Percentiles rank a stretch among this genome's conserved stretches.
These are phyloP conservation scores for Micoletzkya japonica DNA, from an alignment of 2,888 invertebrate genomes.

Conservation along the genomic window DNA sequence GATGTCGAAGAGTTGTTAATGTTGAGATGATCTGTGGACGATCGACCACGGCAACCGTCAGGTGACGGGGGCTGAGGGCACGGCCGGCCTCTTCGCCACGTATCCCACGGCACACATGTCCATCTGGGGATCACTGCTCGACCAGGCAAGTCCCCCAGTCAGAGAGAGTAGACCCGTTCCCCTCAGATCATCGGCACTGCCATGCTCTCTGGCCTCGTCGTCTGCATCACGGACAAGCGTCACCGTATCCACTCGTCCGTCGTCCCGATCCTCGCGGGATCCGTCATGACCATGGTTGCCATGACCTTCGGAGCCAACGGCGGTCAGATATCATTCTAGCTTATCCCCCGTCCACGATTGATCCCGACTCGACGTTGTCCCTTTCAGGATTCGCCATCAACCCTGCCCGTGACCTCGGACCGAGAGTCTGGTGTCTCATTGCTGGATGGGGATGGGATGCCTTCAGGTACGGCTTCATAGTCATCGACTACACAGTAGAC, in stretches of 20 bases:
- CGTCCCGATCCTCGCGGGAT: slow-evolving; percentile 57
- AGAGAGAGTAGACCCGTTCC: background rate
- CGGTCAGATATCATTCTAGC: slow-evolving; percentile 45
- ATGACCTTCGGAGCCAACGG: slow-evolving; percentile 69
- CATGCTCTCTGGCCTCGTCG: slow-evolving; percentile 55
- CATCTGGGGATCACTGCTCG: slow-evolving; percentile 66
- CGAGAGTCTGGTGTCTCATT: slow-evolving; percentile 57
- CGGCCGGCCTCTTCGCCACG: slow-evolving; percentile 70
- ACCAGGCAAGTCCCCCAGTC: slow-evolving; percentile 66
- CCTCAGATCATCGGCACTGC: slow-evolving; percentile 62
- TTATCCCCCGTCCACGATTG: background rate
- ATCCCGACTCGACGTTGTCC: slow-evolving; percentile 2
- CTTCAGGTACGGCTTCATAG: slow-evolving; percentile 46
- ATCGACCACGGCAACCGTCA: slow-evolving; percentile 64
- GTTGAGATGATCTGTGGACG: slow-evolving; percentile 61
- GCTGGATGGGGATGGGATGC: slow-evolving; percentile 59
- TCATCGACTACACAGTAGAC: background rate
- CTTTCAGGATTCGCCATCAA: slow-evolving; percentile 69
- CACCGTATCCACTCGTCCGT: slow-evolving; percentile 54
- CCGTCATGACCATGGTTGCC: slow-evolving; percentile 58
- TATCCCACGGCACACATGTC: slow-evolving; percentile 67
- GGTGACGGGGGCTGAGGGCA: slow-evolving; percentile 64
- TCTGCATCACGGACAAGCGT: slow-evolving; percentile 60
- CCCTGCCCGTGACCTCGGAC: slow-evolving; percentile 68
- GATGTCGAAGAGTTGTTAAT: too few relatives aligned